Percentiles rank a stretch among this genome's conserved stretches.
Conservation (phyloP, 1,140 invertebrate genomes). For the Drosophila teissieri region DNA sequence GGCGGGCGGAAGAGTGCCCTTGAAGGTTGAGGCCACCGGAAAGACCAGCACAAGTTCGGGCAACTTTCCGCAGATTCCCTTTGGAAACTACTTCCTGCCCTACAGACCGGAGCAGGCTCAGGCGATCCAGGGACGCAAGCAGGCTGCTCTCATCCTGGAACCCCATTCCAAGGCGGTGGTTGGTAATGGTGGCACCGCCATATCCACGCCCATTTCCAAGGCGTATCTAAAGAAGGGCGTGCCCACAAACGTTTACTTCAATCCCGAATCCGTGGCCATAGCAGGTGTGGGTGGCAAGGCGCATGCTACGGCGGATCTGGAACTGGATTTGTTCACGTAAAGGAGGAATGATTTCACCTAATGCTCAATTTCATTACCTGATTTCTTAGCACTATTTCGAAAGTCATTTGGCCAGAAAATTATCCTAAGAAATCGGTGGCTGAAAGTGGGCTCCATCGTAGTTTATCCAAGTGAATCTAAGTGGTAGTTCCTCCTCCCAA, state of each 20-base stretch:
- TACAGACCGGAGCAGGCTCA: constrained; percentile 50
- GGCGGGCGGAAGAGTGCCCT: constrained; percentile 1
- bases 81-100: constrained; percentile 76
- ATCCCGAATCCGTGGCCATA: constrained; percentile 88
- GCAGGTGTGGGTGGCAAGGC: constrained; percentile 89
- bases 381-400: constrained; percentile 3
- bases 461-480: constrained; percentile 22
- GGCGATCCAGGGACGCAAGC: constrained; percentile 53
- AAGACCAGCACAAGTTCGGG: constrained; percentile 62
- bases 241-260: constrained; percentile 86
- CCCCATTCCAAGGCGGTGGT: constrained; percentile 88
- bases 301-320: constrained; percentile 88
- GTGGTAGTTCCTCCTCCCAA: constrained; percentile 20
- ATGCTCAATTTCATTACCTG: not conserved
- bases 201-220: constrained; percentile 88
- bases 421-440: not conserved
- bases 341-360: constrained; percentile 9
- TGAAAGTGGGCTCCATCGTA: not conserved
- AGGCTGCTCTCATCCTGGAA: constrained; percentile 86
- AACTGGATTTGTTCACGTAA: constrained; percentile 84
- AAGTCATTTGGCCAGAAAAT: not conserved
- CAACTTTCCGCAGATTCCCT: constrained; percentile 75
- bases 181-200: constrained; percentile 87
- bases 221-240: constrained; percentile 85
- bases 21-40: constrained; percentile 82